Percentiles rank a stretch among this genome's conserved stretches.
Evolutionary conservation across 2,797 vertebrate genomes (phyloP).

Genomic region (Spinibarbus caldwelli): DNA sequence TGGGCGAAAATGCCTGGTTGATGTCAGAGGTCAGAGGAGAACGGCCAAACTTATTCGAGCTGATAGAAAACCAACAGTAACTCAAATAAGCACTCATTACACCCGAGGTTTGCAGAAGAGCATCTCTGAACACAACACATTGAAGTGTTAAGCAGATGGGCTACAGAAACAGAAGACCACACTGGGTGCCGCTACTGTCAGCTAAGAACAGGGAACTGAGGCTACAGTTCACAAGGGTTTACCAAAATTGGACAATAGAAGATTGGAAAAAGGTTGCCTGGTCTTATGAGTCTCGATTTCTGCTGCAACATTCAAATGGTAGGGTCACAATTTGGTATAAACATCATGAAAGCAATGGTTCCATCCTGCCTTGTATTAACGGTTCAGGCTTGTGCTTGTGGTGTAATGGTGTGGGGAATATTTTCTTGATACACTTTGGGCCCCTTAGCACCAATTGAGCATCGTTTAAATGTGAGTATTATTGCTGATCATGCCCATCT

Average conservation of each 20-base stretch:
- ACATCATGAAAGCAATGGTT: conserved; percentile 54
- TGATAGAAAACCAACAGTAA: neutral
- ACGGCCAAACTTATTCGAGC: neutral
- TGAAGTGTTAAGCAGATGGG: neutral
- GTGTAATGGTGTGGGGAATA: neutral
- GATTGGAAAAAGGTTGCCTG: neutral
- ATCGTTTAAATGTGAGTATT: neutral
- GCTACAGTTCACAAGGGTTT: neutral
- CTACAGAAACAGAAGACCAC: neutral
- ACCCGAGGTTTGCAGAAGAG: neutral
- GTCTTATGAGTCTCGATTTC: neutral
- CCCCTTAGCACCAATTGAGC: neutral
- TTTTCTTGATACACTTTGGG: neutral
- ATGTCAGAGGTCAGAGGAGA: neutral
- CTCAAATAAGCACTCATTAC: neutral
- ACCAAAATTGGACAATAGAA: neutral
- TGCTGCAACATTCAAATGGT: conserved; percentile 37
- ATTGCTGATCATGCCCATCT: neutral
- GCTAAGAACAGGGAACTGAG: neutral
- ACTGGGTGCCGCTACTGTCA: neutral
- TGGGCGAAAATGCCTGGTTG: neutral
- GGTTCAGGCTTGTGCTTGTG: neutral
- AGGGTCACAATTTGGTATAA: conserved; percentile 53
- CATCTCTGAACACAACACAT: neutral
- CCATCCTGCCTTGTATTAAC: conserved; percentile 40